Evolutionary conservation across 2,113 vertebrate species (phyloP).

Genomic region (Oxyruncus cristatus): DNA sequence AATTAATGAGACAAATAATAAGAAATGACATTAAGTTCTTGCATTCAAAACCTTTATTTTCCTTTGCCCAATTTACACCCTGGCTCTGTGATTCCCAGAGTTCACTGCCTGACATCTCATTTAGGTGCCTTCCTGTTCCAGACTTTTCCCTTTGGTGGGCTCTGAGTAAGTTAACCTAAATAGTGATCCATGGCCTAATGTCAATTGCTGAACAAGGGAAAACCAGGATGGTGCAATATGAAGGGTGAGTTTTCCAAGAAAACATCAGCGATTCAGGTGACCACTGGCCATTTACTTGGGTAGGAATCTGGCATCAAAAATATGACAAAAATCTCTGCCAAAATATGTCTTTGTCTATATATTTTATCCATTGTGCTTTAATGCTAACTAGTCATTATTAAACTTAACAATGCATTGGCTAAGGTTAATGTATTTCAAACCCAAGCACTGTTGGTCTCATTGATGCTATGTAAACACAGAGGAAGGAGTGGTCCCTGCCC

Average conservation of each 20-base stretch:
- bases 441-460: conserved; percentile 36
- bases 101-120: background rate
- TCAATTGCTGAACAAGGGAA: background rate
- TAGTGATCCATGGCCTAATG: background rate
- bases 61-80: background rate
- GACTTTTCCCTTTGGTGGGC: background rate
- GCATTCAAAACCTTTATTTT: background rate
- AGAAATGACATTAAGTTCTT: background rate
- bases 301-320: conserved; percentile 5
- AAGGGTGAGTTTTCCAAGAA: background rate
- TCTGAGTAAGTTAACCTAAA: background rate
- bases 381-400: conserved; percentile 56
- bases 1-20: conserved; percentile 15
- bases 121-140: background rate
- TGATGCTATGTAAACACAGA: conserved; percentile 59
- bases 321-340: conserved; percentile 22
- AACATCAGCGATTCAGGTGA: background rate
- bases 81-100: background rate
- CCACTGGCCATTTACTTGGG: background rate
- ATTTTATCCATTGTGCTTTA: conserved; percentile 53
- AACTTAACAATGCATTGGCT: conserved; percentile 58
- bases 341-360: conserved; percentile 52
- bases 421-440: conserved; percentile 54
- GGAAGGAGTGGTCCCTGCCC: conserved; percentile 61
- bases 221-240: background rate